phyloP scores from a whole-genome alignment of 2,113 vertebrate genomes.

The Charina bottae region DNA sequence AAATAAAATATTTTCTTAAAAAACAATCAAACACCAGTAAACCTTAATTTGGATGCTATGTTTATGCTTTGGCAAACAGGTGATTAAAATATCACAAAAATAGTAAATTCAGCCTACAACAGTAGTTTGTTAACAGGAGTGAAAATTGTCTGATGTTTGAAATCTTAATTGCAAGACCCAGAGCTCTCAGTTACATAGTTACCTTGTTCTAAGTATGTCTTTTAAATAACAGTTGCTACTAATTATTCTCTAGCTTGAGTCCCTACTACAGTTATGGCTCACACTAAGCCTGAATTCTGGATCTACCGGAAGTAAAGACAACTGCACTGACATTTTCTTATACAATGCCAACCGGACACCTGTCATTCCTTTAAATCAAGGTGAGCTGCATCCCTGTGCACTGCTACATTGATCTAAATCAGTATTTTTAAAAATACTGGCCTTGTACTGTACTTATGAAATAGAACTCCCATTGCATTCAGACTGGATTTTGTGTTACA shows the following conservation, averaged over 20 bases:
- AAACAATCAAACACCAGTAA: background rate
- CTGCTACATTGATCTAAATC: background rate
- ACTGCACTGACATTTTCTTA: slow-evolving; percentile 90
- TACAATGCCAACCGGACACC: slow-evolving; percentile 95
- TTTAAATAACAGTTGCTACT: background rate
- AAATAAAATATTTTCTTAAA: background rate
- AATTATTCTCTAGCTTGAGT: slow-evolving; percentile 85
- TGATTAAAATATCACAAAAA: background rate
- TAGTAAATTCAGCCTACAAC: background rate
- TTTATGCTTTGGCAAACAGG: background rate
- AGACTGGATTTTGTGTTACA: background rate
- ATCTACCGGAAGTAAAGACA: slow-evolving; percentile 86
- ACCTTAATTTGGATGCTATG: background rate
- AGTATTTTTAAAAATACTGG: background rate
- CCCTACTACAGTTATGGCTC: slow-evolving; percentile 94
- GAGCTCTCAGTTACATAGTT: background rate
- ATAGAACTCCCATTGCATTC: background rate
- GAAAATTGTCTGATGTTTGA: background rate
- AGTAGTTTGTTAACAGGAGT: background rate
- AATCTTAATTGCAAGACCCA: background rate
- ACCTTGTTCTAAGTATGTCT: background rate
- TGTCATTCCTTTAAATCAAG: slow-evolving; percentile 95
- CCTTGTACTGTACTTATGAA: background rate
- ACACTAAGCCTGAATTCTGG: slow-evolving; percentile 96
- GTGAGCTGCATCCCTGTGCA: slow-evolving; percentile 70